These are phyloP conservation scores for Drosophila borborema DNA, from an alignment of 2,888 invertebrate genomes.

Conservation along the genomic window DNA sequence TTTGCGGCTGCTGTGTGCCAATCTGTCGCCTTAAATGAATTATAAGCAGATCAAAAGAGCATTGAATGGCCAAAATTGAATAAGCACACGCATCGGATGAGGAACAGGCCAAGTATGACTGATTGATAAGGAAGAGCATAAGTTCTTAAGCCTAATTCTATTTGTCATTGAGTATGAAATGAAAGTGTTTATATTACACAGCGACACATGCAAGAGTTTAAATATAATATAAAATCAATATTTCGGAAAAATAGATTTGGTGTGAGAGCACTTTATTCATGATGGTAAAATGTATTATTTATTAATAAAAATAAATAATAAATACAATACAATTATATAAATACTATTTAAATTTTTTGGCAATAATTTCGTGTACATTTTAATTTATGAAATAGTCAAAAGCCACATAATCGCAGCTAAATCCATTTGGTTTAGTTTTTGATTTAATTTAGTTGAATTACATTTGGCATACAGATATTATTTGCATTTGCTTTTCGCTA, in stretches of 20 bases:
- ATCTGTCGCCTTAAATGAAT: constrained; percentile 16
- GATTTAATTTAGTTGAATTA: constrained; percentile 5
- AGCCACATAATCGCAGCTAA: constrained; percentile 4
- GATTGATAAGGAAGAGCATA: neutral
- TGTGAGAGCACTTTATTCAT: neutral
- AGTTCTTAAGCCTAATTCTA: constrained; percentile 2
- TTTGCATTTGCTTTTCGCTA: neutral
- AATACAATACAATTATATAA: neutral
- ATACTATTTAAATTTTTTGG: neutral
- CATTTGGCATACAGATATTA: neutral
- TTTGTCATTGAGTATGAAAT: neutral
- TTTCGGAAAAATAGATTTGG: neutral
- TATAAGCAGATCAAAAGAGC: constrained; percentile 20
- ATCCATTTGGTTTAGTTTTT: constrained; percentile 6
- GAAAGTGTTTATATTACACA: neutral
- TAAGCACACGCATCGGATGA: neutral
- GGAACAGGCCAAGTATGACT: neutral
- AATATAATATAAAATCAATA: neutral
- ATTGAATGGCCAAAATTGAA: constrained; percentile 12
- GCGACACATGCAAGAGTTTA: neutral
- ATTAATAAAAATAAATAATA: neutral
- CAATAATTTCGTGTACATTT: neutral
- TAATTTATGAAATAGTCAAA: neutral
- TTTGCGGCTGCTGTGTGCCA: constrained; percentile 9
- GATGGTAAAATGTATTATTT: neutral